Conservation (phyloP, 2,888 invertebrate species). For the Eupithecia inturbata region DNA sequence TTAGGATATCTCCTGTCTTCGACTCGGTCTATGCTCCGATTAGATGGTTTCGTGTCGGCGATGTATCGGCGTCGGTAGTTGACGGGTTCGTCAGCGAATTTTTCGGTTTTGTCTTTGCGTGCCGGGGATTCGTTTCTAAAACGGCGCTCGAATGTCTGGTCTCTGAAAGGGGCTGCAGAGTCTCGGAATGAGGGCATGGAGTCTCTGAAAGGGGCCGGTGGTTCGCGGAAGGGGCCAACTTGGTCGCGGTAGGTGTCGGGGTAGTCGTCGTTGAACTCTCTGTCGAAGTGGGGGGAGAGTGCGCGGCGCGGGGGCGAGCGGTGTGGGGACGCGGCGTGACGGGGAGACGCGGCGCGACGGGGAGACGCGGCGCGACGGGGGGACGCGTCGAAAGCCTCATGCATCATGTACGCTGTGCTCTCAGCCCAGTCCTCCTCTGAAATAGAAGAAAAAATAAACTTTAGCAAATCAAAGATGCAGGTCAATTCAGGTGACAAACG, state of each 20-base stretch:
- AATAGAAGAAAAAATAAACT: slow-evolving; percentile 52
- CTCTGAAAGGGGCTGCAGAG: slow-evolving; percentile 33
- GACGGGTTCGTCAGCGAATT: slow-evolving; percentile 66
- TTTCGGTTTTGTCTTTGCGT: slow-evolving; percentile 73
- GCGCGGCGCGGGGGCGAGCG: slow-evolving; percentile 54
- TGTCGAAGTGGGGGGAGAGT: slow-evolving; percentile 64
- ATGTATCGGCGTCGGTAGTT: slow-evolving; percentile 81
- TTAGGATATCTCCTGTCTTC: slow-evolving; percentile 79
- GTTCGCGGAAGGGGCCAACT: slow-evolving; percentile 59
- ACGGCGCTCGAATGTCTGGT: slow-evolving; percentile 70
- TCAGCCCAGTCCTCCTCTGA: slow-evolving; percentile 91
- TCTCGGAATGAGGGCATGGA: slow-evolving; percentile 67
- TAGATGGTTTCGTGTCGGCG: slow-evolving; percentile 77
- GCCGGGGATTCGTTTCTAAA: slow-evolving; percentile 73
- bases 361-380: slow-evolving; percentile 53
- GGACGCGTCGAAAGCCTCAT: slow-evolving; percentile 81
- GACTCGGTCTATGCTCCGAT: slow-evolving; percentile 73
- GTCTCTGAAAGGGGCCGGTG: slow-evolving; percentile 72
- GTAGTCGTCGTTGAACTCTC: slow-evolving; percentile 58
- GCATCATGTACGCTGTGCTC: slow-evolving; percentile 86
- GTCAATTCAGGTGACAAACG: neutral
- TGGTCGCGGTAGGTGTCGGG: slow-evolving; percentile 56
- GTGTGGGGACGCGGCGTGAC: slow-evolving; percentile 63
- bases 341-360: slow-evolving; percentile 58
- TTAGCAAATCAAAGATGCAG: neutral